Evolutionary conservation across 2,797 vertebrate genomes (phyloP).

Genomic region (Gallinago stenura): DNA sequence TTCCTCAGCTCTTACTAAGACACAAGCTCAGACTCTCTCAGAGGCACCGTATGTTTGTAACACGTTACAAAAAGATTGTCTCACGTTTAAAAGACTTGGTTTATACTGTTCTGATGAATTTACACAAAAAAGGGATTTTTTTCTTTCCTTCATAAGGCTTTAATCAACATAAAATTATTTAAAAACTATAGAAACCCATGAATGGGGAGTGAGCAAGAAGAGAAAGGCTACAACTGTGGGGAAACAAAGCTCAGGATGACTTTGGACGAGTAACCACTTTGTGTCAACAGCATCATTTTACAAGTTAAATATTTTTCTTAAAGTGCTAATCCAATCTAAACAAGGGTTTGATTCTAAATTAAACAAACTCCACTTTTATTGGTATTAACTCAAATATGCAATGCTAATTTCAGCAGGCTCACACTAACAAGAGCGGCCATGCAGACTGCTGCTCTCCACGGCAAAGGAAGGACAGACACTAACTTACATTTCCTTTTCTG

Average conservation of each 20-base stretch:
- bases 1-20: background rate
- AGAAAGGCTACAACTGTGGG: background rate
- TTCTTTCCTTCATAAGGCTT: background rate
- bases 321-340: conserved; percentile 71
- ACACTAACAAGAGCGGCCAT: background rate
- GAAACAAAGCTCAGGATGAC: background rate
- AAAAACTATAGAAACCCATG: background rate
- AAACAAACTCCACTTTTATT: conserved; percentile 68
- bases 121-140: background rate
- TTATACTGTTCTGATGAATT: background rate
- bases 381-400: conserved; percentile 61
- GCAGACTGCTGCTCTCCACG: background rate
- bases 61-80: accelerated
- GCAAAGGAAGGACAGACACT: background rate
- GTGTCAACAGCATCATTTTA: conserved; percentile 49
- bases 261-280: background rate
- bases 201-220: background rate
- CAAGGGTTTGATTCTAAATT: conserved; percentile 58
- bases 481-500: conserved; percentile 33
- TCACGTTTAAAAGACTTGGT: background rate
- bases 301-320: conserved; percentile 65
- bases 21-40: background rate
- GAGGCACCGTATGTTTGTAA: background rate
- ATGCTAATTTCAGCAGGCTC: conserved; percentile 44
- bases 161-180: background rate